A percentile compares a stretch with the other conserved stretches of the same genome.
Conservation (phyloP, 2,888 invertebrate species). For the Cordilura impudica region DNA sequence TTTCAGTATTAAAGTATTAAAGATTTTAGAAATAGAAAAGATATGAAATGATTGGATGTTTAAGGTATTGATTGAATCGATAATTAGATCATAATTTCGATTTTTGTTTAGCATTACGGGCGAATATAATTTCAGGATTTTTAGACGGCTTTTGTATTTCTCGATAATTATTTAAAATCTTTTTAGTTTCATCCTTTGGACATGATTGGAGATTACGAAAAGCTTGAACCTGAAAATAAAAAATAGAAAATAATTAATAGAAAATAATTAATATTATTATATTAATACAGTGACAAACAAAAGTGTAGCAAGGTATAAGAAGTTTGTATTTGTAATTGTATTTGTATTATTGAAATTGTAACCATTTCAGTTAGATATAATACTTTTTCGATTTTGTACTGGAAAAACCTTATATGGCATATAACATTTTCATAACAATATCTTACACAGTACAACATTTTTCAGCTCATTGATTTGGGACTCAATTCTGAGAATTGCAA, state of each 20-base stretch:
- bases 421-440: too few species aligned
- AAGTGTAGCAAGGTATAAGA: neutral
- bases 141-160: constrained; percentile 76
- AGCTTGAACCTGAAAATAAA: constrained; percentile 72
- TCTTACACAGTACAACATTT: too few species aligned
- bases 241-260: neutral
- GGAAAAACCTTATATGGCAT: too few species aligned
- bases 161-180: constrained; percentile 77
- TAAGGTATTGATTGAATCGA: constrained; percentile 3
- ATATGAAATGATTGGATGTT: constrained; percentile 6
- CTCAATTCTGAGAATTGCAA: too few species aligned
- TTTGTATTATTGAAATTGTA: neutral
- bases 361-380: too few species aligned
- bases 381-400: too few species aligned
- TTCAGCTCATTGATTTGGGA: too few species aligned
- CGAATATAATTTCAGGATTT: constrained; percentile 77
- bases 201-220: constrained; percentile 77
- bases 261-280: too few species aligned
- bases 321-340: neutral
- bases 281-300: too few species aligned
- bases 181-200: constrained; percentile 77
- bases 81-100: constrained; percentile 75
- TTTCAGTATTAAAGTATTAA: neutral
- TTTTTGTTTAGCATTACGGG: constrained; percentile 77
- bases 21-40: constrained; percentile 13